These are phyloP conservation scores for Enteromius paludinosus DNA, from an alignment of 2,797 vertebrate genomes.

Conservation along the genomic window DNA sequence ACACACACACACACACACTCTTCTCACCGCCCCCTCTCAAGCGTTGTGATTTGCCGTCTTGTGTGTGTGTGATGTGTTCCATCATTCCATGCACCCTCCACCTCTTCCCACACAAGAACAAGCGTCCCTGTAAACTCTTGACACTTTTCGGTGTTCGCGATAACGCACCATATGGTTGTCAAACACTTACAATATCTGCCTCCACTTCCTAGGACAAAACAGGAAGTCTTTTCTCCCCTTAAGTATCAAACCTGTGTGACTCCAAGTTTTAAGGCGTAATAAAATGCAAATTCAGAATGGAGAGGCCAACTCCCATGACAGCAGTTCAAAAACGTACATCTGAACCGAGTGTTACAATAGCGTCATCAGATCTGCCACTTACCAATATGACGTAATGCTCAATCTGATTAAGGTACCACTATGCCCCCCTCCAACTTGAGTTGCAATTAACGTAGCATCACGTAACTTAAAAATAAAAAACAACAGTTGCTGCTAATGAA, in stretches of 20 bases:
- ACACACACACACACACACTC: slow-evolving; percentile 21
- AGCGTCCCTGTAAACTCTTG: slow-evolving; percentile 45
- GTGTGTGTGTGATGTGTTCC: slow-evolving; percentile 57
- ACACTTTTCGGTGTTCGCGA: slow-evolving; percentile 18
- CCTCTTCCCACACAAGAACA: slow-evolving; percentile 48
- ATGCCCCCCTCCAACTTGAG: neutral
- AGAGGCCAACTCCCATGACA: neutral
- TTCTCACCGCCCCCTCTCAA: slow-evolving; percentile 43
- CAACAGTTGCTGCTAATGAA: slow-evolving; percentile 75
- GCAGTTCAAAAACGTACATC: neutral
- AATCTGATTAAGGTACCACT: slow-evolving; percentile 36
- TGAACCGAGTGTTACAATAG: slow-evolving; percentile 22
- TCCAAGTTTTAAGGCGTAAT: slow-evolving; percentile 1
- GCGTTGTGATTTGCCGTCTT: slow-evolving; percentile 58
- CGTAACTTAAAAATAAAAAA: slow-evolving; percentile 57
- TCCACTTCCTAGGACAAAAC: slow-evolving; percentile 26
- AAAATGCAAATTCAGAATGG: slow-evolving; percentile 23
- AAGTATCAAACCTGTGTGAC: slow-evolving; percentile 19
- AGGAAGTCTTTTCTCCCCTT: slow-evolving; percentile 37
- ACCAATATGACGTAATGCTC: neutral
- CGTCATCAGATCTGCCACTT: neutral
- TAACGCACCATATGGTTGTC: slow-evolving; percentile 30
- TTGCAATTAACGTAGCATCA: slow-evolving; percentile 12
- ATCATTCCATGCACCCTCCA: slow-evolving; percentile 48
- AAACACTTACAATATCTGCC: slow-evolving; percentile 16